Conservation (phyloP, 2,797 vertebrate species). For the Lithobates sylvaticus region DNA sequence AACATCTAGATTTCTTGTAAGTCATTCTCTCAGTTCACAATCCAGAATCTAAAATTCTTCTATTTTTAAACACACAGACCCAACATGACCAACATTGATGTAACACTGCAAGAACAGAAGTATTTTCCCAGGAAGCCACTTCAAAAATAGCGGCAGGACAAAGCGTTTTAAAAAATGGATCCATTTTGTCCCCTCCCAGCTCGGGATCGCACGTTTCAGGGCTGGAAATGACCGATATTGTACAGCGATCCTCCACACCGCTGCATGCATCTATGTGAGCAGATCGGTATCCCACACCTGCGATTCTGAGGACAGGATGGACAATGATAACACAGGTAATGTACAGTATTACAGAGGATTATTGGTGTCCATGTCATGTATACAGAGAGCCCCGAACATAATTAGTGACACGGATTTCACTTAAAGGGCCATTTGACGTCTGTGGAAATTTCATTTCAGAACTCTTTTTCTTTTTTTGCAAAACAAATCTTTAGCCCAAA, state of each 20-base stretch:
- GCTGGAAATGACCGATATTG: neutral
- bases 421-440: neutral
- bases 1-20: constrained; percentile 14
- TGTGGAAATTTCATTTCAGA: too few relatives aligned
- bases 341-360: neutral
- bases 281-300: neutral
- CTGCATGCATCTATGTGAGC: constrained; percentile 16
- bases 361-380: neutral
- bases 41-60: constrained; percentile 34
- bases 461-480: too few relatives aligned
- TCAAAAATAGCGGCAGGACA: constrained; percentile 60
- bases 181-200: constrained; percentile 67
- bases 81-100: constrained; percentile 44
- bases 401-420: neutral
- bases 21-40: constrained; percentile 7
- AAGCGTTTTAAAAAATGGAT: constrained; percentile 74
- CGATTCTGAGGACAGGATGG: neutral
- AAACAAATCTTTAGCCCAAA: too few relatives aligned
- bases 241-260: neutral
- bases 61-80: constrained; percentile 43
- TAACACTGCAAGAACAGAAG: constrained; percentile 51
- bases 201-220: neutral
- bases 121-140: constrained; percentile 7
- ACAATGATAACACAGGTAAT: neutral
- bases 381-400: neutral